Conservation (phyloP, 2,113 vertebrate species). For the Tichodroma muraria region DNA sequence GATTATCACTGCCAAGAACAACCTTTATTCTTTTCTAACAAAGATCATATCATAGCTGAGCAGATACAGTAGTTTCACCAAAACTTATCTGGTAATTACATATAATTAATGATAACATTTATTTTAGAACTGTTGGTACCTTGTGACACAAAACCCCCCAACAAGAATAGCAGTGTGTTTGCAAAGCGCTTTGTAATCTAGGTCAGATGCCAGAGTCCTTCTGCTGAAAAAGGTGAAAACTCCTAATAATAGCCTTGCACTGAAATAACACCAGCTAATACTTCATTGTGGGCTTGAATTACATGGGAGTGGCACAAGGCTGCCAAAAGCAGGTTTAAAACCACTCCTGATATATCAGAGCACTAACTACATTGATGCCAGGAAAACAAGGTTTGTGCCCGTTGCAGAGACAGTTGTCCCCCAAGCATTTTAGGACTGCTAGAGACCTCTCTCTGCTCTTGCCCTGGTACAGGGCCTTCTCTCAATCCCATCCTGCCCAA, state of each 20-base stretch:
- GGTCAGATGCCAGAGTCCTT: neutral
- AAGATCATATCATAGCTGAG: neutral
- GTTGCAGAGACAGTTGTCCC: neutral
- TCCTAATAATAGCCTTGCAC: neutral
- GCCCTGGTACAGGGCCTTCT: neutral
- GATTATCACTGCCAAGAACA: conserved; percentile 13
- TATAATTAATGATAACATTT: conserved; percentile 6
- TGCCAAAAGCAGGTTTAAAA: neutral
- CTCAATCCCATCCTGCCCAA: neutral
- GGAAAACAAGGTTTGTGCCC: neutral
- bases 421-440: neutral
- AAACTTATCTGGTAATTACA: neutral
- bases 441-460: neutral
- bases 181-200: neutral
- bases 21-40: conserved; percentile 19
- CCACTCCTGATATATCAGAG: neutral
- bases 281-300: neutral
- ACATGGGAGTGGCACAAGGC: neutral
- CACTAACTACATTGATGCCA: neutral
- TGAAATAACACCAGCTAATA: neutral
- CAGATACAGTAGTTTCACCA: neutral
- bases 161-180: neutral
- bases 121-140: conserved; percentile 3
- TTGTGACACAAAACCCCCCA: neutral
- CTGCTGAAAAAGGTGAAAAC: neutral